phyloP scores from a whole-genome alignment of 2,797 vertebrate species.

The Spea hammondii region DNA sequence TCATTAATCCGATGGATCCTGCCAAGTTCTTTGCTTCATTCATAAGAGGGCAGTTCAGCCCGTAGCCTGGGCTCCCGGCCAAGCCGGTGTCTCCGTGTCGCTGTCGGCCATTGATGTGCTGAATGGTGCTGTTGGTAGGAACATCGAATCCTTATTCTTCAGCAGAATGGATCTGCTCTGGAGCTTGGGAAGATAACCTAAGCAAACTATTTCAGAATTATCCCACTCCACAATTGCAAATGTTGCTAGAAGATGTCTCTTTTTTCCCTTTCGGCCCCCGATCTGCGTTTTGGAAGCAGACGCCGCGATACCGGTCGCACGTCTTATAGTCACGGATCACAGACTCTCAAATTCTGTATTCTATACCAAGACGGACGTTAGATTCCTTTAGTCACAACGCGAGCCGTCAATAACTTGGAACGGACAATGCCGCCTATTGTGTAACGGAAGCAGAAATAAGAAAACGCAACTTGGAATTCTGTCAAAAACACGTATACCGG shows the following conservation, averaged over 20 bases:
- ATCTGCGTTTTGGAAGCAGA: too few relatives aligned
- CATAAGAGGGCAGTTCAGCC: constrained; percentile 8
- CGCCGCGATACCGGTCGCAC: too few relatives aligned
- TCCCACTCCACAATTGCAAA: not conserved
- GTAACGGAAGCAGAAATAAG: too few relatives aligned
- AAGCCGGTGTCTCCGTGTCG: not conserved
- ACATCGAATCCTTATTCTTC: not conserved
- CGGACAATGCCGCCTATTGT: too few relatives aligned
- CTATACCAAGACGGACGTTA: too few relatives aligned
- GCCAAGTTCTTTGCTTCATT: constrained; percentile 6
- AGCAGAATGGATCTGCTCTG: not conserved
- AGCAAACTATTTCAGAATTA: not conserved
- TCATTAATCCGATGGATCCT: not conserved
- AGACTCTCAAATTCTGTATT: too few relatives aligned
- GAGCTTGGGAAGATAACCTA: not conserved
- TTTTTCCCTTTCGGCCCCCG: not conserved
- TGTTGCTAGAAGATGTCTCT: not conserved
- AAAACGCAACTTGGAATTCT: too few relatives aligned
- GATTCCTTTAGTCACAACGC: too few relatives aligned
- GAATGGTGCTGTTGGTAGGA: not conserved
- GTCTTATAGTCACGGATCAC: too few relatives aligned
- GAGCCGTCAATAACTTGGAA: too few relatives aligned
- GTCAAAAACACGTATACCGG: too few relatives aligned
- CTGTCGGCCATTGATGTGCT: not conserved
- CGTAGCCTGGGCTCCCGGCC: constrained; percentile 6